Base-by-base conservation (phyloP, 2,888 invertebrate genomes). In the Agelastica alni region DNA sequence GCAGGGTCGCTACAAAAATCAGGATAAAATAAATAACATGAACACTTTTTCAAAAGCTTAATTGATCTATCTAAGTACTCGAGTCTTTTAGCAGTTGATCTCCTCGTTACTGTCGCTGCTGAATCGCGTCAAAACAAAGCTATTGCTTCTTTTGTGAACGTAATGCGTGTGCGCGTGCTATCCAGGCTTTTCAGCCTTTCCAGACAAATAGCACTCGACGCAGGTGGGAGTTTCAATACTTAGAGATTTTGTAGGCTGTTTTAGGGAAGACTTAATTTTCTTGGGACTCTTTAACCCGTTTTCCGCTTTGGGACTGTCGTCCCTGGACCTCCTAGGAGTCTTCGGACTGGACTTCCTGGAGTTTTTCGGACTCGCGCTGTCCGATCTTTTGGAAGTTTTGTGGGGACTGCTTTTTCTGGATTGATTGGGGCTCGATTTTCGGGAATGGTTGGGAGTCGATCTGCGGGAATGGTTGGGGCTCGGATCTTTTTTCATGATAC, bases 191-290 rank as follows among this genome's bases (percentile, higher is more conserved):
- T 77, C 76, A 13, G 66, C 79, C 70, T 84, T 84, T 51, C 82
- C 82, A 53, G 86, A 85, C 34, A 87, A 81, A 75, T 87, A 83
- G 70, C 88, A 88, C 70, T 88, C 87, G 64, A 87, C 86, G 77
- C 88, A 88, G 17, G 87, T 86, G 39, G 86, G 85, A 53, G 85
- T 84, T 60, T 87, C 87, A 51, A 87, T 83, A 60, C 83, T 83
- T 66, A 83, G 78, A 9, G 84, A 83, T 42, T 82, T 80, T 53
- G 82, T 70, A 16, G 70, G 65, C 51, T 72, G 72, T 56, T 76
- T 77, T 56, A 76, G 60, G 37, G 75, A 76, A 37, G 75, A 75
- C 62, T 75, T 75, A 5, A 74, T 70, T 58, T 67, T 70, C 62
- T 67, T 71, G 9, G 72, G 71, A 56, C 70, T 69, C 56, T 69